phyloP scores from a whole-genome alignment of 2,888 invertebrate genomes.

The Calameuta pallipes region DNA sequence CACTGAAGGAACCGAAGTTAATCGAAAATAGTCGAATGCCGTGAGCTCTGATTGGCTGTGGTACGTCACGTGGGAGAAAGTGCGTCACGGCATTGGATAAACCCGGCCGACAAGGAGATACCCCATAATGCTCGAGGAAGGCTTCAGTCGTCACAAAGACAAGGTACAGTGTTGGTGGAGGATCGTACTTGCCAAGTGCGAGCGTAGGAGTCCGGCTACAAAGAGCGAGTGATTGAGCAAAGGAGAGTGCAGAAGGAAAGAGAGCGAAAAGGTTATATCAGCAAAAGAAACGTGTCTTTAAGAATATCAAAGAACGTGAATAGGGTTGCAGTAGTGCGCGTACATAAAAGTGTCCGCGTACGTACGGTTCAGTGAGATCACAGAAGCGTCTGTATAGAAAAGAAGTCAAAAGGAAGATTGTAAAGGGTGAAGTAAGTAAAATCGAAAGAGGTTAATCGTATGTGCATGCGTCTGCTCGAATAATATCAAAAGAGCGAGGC shows the following conservation, averaged over 20 bases:
- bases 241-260: conserved; percentile 20
- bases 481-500: not conserved
- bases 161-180: conserved; percentile 38
- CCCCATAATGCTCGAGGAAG: conserved; percentile 34
- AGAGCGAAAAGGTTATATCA: conserved; percentile 4
- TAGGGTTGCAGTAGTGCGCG: conserved; percentile 12
- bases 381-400: conserved; percentile 19
- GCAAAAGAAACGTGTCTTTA: conserved; percentile 20
- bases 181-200: conserved; percentile 25
- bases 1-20: conserved; percentile 18
- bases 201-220: conserved; percentile 28
- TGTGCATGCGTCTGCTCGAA: not conserved
- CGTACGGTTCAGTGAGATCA: conserved; percentile 13
- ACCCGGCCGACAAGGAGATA: conserved; percentile 11
- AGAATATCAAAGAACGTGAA: conserved; percentile 7
- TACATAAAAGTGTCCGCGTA: conserved; percentile 18
- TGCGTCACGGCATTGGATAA: conserved; percentile 12
- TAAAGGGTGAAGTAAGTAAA: not conserved
- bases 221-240: conserved; percentile 14
- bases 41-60: conserved; percentile 13
- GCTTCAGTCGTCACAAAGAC: conserved; percentile 41
- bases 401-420: not conserved
- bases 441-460: not conserved
- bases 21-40: conserved; percentile 22
- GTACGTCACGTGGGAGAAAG: conserved; percentile 9